These are phyloP conservation scores for Danio rerio DNA, from an alignment of 2,113 vertebrate genomes.

Conservation along the genomic window DNA sequence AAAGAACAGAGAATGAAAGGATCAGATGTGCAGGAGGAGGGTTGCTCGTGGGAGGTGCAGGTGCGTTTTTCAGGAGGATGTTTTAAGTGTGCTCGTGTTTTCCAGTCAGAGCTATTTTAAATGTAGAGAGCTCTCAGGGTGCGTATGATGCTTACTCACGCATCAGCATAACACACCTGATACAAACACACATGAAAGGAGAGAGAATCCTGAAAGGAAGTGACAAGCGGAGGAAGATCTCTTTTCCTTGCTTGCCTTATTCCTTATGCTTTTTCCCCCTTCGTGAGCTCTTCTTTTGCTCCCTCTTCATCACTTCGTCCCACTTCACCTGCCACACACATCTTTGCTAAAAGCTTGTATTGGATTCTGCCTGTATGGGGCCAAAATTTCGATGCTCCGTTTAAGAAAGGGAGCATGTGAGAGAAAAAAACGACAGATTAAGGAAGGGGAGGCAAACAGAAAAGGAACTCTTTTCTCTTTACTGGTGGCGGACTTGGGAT, in stretches of 20 bases:
- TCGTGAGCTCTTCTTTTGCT: background rate
- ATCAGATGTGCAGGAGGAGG: constrained; percentile 31
- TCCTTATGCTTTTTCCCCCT: background rate
- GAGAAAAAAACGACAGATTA: constrained; percentile 39
- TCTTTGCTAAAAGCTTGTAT: background rate
- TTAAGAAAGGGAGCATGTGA: constrained; percentile 14
- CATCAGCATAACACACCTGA: constrained; percentile 20
- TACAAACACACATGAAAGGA: constrained; percentile 13
- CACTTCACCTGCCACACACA: background rate
- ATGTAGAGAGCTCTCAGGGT: constrained; percentile 14
- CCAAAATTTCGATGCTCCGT: constrained; percentile 17
- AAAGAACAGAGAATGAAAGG: constrained; percentile 18
- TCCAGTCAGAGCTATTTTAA: constrained; percentile 47
- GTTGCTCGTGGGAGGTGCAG: constrained; percentile 9
- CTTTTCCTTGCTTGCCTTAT: background rate
- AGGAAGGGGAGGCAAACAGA: constrained; percentile 52
- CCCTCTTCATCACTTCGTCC: background rate
- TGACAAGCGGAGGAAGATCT: constrained; percentile 25
- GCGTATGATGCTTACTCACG: constrained; percentile 21
- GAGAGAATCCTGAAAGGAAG: background rate
- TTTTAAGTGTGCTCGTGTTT: constrained; percentile 35
- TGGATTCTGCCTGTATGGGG: constrained; percentile 1
- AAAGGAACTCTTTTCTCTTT: constrained; percentile 73
- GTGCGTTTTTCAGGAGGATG: constrained; percentile 31
- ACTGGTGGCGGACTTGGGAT: constrained; percentile 75